Evolutionary conservation across 1,140 invertebrate genomes (phyloP), one percentile per base, ranked within the genome.

Genomic region (Brachionus asplanchnoidis): DNA sequence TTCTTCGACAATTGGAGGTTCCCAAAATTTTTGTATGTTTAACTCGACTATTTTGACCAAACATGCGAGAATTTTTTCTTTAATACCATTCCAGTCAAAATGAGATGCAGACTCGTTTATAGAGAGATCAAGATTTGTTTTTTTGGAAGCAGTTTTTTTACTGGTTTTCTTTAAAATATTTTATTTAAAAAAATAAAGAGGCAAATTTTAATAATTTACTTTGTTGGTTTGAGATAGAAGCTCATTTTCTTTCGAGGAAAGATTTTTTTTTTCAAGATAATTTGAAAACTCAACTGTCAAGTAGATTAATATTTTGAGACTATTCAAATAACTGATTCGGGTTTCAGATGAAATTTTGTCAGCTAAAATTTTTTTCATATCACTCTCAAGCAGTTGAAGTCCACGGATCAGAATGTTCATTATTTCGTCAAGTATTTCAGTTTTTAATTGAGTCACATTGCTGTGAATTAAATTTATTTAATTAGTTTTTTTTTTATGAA

Each of bases 1-100:
- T 87, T 95, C 93, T 87, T 96, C 95, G 65, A 93, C 92, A 23
- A 95, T 91, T 4, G 94, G 94, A 65, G 94, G 94, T 86, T 92
- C 92, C 94, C 94, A 96, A 0, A 96, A 90, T 83, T 92, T 92
- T 40, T 93, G 91, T 5, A 95, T 87, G 11, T 93, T 92, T 85
- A 93, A 90, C 86, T 94, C 92, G 8, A 95, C 86, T 79, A 93
- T 88, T 79, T 91, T 88, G 84, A 91, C 92, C 5, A 95, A 87
- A 60, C 92, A 89, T 14, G 93, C 90, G 12, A 96, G 88, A 42
- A 92, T 92, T 70, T 91, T 90, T 73, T 93, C 91, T 84, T 90
- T 90, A 56, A 90, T 89, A 28, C 80, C 56, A 68, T 92, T 91
- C 92, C 92, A 93, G 86, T 92, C 91, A 85, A 91, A 89, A 17